phyloP scores from a whole-genome alignment of 2,888 invertebrate genomes.

The Andrena dorsata region DNA sequence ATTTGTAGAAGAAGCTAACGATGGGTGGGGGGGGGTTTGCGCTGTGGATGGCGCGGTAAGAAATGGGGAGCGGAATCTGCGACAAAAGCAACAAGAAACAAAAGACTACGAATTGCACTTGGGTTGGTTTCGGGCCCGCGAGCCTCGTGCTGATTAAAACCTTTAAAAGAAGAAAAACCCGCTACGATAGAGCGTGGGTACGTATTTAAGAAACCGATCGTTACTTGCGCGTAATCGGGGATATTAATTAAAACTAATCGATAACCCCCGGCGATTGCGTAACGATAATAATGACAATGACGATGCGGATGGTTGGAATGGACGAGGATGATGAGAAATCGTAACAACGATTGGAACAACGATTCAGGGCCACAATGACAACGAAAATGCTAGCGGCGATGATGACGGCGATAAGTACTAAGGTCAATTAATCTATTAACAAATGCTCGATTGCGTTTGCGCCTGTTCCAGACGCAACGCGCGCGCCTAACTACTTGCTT shows the following conservation, averaged over 20 bases:
- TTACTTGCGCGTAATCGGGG: slow-evolving; percentile 16
- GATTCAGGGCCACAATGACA: slow-evolving; percentile 41
- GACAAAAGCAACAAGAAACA: slow-evolving; percentile 43
- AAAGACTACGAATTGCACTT: slow-evolving; percentile 60
- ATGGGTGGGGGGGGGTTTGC: slow-evolving; percentile 44
- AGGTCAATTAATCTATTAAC: slow-evolving; percentile 57
- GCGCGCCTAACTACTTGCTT: background rate
- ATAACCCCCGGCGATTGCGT: slow-evolving; percentile 22
- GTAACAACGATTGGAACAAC: slow-evolving; percentile 19
- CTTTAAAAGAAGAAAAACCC: slow-evolving; percentile 3
- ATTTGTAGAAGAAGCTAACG: slow-evolving; percentile 39
- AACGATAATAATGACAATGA: slow-evolving; percentile 31
- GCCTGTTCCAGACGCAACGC: slow-evolving; percentile 20
- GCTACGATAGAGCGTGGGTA: slow-evolving; percentile 6
- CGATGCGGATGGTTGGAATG: slow-evolving; percentile 28
- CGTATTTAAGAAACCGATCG: slow-evolving; percentile 23
- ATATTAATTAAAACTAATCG: slow-evolving; percentile 26
- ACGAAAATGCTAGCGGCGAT: slow-evolving; percentile 47
- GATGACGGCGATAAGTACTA: slow-evolving; percentile 62
- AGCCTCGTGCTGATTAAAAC: slow-evolving; percentile 33
- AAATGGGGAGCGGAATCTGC: slow-evolving; percentile 19
- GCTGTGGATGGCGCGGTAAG: slow-evolving; percentile 17
- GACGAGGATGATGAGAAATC: slow-evolving; percentile 28
- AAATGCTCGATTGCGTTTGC: slow-evolving; percentile 55
- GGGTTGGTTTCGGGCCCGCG: slow-evolving; percentile 29